Conservation (phyloP, 2,113 vertebrate species). For the Lynx canadensis region DNA sequence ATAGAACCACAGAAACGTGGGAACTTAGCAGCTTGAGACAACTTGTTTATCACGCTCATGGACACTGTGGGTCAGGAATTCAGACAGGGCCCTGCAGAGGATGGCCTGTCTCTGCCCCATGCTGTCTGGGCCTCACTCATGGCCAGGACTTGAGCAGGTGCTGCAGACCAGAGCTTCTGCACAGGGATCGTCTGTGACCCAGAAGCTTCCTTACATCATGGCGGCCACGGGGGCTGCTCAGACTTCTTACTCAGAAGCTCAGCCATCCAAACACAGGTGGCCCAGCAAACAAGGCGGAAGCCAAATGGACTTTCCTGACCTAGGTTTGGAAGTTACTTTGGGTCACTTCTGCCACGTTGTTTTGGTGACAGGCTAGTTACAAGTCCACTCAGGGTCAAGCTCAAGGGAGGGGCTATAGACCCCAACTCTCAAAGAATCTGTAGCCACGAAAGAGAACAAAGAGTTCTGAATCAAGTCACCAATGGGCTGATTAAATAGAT, state of each 20-base stretch:
- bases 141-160: not conserved
- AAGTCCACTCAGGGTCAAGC: not conserved
- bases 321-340: not conserved
- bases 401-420: not conserved
- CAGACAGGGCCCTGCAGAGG: no score
- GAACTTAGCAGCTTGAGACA: not conserved
- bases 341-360: not conserved
- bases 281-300: not conserved
- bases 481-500: not conserved
- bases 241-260: not conserved
- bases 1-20: not conserved
- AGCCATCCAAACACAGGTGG: not conserved
- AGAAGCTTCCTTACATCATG: not conserved
- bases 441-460: not conserved
- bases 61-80: not conserved
- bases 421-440: not conserved
- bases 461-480: not conserved
- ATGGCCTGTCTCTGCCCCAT: not conserved
- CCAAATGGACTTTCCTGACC: not conserved
- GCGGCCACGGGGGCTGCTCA: accelerated
- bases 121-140: not conserved
- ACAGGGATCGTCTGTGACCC: accelerated
- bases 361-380: not conserved
- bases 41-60: accelerated
- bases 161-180: no score